Percentiles rank a stretch among this genome's conserved stretches.
phyloP scores from a whole-genome alignment of 2,797 vertebrate genomes.

The Myripristis jacobus region DNA sequence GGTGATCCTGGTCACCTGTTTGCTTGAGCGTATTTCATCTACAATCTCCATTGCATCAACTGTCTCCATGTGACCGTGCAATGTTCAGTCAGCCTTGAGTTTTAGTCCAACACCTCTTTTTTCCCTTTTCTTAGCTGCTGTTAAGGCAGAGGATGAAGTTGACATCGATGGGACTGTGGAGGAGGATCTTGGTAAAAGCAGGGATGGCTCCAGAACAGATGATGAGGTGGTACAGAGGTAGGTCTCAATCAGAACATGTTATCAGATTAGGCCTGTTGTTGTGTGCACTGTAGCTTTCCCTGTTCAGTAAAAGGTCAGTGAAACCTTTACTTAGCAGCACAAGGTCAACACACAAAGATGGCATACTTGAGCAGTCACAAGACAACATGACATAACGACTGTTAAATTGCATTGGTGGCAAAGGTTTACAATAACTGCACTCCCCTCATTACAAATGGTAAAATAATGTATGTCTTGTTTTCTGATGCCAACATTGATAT shows the following conservation, averaged over 20 bases:
- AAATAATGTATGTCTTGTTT: not conserved
- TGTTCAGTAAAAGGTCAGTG: conserved; percentile 6
- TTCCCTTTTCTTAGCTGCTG: conserved; percentile 82
- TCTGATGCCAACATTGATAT: not conserved
- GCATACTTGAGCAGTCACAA: conserved; percentile 22
- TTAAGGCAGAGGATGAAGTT: conserved; percentile 90
- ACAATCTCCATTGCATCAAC: not conserved
- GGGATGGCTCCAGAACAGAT: conserved; percentile 96
- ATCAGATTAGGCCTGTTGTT: not conserved
- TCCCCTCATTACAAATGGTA: not conserved
- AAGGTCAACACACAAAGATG: conserved; percentile 56
- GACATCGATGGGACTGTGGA: conserved; percentile 92
- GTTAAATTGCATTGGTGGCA: not conserved
- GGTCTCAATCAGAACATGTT: conserved; percentile 41
- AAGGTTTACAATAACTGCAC: not conserved
- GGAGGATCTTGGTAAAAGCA: conserved; percentile 95
- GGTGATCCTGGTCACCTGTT: not conserved
- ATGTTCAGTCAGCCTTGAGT: no score
- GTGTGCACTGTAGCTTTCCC: not conserved
- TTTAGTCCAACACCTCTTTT: not conserved
- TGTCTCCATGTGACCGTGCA: not conserved
- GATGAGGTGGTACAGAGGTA: conserved; percentile 97
- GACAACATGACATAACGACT: conserved; percentile 2
- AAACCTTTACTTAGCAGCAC: conserved; percentile 28
- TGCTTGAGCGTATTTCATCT: not conserved